Percentiles rank a stretch among this genome's conserved stretches.
Conservation (phyloP, 2,113 vertebrate species). For the Donacobius atricapilla region DNA sequence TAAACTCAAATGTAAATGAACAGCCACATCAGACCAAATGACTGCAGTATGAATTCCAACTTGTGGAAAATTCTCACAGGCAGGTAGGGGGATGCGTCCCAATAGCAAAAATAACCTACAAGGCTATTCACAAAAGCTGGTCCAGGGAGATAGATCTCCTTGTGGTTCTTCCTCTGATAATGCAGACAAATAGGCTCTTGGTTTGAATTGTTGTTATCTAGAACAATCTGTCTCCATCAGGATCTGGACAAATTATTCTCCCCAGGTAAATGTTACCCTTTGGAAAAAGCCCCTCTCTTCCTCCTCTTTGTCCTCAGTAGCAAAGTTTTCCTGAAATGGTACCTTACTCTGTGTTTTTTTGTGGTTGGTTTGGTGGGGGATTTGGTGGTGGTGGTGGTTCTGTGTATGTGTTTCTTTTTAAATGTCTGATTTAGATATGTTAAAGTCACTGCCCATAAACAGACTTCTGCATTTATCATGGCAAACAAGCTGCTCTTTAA, state of each 20-base stretch:
- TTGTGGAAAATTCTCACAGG: not conserved
- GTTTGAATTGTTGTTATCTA: not conserved
- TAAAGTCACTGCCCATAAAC: not conserved
- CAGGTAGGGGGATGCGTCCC: not conserved
- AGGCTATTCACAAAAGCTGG: not conserved
- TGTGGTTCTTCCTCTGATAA: not conserved
- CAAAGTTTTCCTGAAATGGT: not conserved
- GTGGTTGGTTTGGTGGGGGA: not conserved
- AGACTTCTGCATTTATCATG: not conserved
- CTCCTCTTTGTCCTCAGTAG: not conserved
- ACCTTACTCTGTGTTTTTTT: not conserved
- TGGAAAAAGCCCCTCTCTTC: not conserved
- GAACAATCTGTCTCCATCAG: not conserved
- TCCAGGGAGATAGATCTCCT: not conserved
- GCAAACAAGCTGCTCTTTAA: not conserved
- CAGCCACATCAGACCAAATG: not conserved
- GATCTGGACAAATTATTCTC: not conserved
- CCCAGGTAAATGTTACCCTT: not conserved
- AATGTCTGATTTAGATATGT: not conserved
- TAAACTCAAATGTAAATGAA: conserved; percentile 25
- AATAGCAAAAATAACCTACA: not conserved
- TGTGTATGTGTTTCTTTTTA: not conserved
- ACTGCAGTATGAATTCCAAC: not conserved
- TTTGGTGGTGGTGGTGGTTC: not conserved
- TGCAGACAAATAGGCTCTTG: not conserved